These are phyloP conservation scores for Pipistrellus pipistrellus DNA, from an alignment of 2,797 vertebrate species.

Conservation along the genomic window DNA sequence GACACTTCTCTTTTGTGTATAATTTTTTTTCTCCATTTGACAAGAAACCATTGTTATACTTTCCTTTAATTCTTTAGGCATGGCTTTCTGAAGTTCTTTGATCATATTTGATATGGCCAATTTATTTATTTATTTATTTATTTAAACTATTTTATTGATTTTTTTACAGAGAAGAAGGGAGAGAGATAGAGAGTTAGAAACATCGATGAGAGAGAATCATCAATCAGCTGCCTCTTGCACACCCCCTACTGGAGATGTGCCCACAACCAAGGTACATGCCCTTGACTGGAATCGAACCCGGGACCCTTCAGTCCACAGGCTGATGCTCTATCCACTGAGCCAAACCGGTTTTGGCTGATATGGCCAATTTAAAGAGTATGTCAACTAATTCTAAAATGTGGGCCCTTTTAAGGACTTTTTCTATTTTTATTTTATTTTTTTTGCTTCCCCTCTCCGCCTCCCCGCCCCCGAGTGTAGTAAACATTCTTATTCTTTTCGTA, in stretches of 20 bases:
- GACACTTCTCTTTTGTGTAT: background rate
- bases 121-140: too few relatives aligned
- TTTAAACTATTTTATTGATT: too few relatives aligned
- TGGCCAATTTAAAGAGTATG: background rate
- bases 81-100: background rate
- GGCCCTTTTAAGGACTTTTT: background rate
- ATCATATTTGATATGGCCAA: background rate
- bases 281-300: too few relatives aligned
- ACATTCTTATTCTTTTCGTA: background rate
- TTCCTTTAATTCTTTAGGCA: background rate
- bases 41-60: background rate
- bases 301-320: too few relatives aligned
- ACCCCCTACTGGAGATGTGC: too few relatives aligned
- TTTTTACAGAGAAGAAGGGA: too few relatives aligned
- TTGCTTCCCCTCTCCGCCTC: background rate
- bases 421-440: background rate
- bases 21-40: background rate
- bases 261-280: too few relatives aligned
- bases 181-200: too few relatives aligned
- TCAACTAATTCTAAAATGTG: background rate
- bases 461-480: fast-evolving
- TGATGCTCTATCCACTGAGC: too few relatives aligned
- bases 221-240: too few relatives aligned
- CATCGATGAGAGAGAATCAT: too few relatives aligned
- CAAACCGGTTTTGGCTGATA: too few relatives aligned